phyloP scores from a whole-genome alignment of 2,113 vertebrate species.

The Danionella cerebrum region DNA sequence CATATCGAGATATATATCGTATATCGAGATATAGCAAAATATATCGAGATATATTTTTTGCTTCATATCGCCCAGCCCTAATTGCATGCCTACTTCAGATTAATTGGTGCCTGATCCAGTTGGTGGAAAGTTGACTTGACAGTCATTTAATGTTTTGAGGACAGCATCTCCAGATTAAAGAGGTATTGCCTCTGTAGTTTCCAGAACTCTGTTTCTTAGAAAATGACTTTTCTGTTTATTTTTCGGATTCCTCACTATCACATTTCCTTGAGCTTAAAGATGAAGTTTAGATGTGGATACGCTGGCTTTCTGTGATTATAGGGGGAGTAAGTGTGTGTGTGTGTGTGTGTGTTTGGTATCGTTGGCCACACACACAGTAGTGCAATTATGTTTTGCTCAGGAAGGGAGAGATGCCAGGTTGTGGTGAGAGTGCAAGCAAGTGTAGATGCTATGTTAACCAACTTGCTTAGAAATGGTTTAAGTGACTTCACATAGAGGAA shows the following conservation, averaged over 20 bases:
- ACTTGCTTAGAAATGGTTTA: too few relatives aligned
- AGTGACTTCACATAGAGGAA: too few relatives aligned
- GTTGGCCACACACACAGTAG: conserved; percentile 15
- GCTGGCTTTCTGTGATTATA: conserved; percentile 28
- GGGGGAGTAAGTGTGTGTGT: neutral
- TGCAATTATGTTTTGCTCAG: conserved; percentile 23
- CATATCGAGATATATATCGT: too few relatives aligned
- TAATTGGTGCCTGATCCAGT: too few relatives aligned
- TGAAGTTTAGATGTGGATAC: conserved; percentile 35
- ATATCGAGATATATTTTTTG: too few relatives aligned
- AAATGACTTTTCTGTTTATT: conserved; percentile 10
- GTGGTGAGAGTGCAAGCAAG: conserved; percentile 22
- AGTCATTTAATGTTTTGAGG: neutral
- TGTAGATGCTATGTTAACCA: conserved; percentile 30
- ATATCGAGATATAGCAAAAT: too few relatives aligned
- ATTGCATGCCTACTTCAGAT: too few relatives aligned
- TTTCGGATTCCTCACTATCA: neutral
- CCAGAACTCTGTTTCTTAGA: neutral
- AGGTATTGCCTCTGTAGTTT: neutral
- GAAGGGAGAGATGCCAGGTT: conserved; percentile 21
- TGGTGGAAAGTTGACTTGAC: too few relatives aligned
- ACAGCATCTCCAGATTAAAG: too few relatives aligned
- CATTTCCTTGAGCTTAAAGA: conserved; percentile 16
- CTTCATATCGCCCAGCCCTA: too few relatives aligned
- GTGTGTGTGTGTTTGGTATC: conserved; percentile 8